Base-by-base conservation (phyloP, 2,888 invertebrate genomes). In the Pasiphila rectangulata region DNA sequence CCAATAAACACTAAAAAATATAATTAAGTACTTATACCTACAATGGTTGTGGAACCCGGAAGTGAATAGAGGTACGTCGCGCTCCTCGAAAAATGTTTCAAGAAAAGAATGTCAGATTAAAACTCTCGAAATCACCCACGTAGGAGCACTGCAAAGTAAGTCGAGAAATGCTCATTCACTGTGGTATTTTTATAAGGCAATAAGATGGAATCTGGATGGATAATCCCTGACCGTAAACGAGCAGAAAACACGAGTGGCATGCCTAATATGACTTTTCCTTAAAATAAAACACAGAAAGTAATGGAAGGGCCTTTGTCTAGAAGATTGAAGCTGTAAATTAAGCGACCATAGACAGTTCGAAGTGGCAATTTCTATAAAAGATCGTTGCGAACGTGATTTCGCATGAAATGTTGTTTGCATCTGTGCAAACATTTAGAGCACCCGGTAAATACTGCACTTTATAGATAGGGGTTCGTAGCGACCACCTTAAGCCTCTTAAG, bases 111-210 rank as follows among this genome's bases (percentile, higher is more conserved):
- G 54, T 61, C 55, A 63, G 70, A 76, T 76, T 75, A 72, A 75
- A 75, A 77, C 76, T 75, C 73, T 68, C 64, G 60, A 69, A 73
- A 74, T 69, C 69, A 60, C 66, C 51, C 56, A 63, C 65, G 69
- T 69, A 67, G 65, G 69, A 64, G 66, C 57, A 63, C 56, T 56
- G 54, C 61, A 52, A 58, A 63, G 61, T 62, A 65, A 63, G 61
- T 41, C 38, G 37, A 39, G 23, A 21, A 38, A 37, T 63, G 65
- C 72, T 72, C 63, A 72, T 76, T 77, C 71, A 70, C 66, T 74
- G 72, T 70, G 70, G 73, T 62, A 75, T 78, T 83, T 79, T 82
- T 80, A 79, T 77, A 71, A 67, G 65, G 71, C 72, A 73, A 76
- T 80, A 79, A 78, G 72, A 67, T 39, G 67, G 68, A 76, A 79